These are phyloP conservation scores for Drosophila melanosoma DNA, from an alignment of 2,888 invertebrate genomes.

Conservation along the genomic window DNA sequence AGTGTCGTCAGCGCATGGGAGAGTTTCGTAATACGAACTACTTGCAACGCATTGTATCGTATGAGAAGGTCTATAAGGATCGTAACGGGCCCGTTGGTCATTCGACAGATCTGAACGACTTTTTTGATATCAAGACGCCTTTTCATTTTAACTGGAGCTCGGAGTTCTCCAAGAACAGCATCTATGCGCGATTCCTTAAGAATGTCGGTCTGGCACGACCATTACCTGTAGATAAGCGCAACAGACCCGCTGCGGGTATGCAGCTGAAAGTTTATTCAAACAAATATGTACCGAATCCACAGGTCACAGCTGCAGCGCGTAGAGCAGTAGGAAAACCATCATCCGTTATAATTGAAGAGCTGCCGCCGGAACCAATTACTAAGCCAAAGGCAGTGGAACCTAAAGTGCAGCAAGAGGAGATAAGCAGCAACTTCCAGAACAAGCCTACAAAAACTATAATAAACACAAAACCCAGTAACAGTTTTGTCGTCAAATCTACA, in stretches of 20 bases:
- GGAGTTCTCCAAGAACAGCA: constrained; percentile 58
- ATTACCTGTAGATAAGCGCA: constrained; percentile 44
- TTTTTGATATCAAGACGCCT: constrained; percentile 67
- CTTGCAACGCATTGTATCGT: constrained; percentile 76
- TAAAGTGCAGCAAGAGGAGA: constrained; percentile 42
- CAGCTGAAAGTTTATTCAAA: constrained; percentile 23
- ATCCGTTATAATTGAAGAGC: constrained; percentile 9
- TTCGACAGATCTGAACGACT: constrained; percentile 49
- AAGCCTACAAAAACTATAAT: constrained; percentile 13
- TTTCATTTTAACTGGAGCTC: constrained; percentile 71
- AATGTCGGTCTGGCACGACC: constrained; percentile 72
- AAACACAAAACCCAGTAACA: neutral
- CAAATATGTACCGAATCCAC: constrained; percentile 64
- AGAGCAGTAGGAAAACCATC: constrained; percentile 2
- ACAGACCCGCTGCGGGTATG: neutral
- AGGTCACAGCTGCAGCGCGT: constrained; percentile 46
- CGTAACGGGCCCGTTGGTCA: constrained; percentile 37
- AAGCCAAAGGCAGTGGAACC: neutral
- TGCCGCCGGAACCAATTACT: neutral
- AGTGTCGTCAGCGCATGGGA: constrained; percentile 80
- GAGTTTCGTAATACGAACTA: constrained; percentile 73
- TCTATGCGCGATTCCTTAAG: constrained; percentile 82
- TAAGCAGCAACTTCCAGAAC: constrained; percentile 48
- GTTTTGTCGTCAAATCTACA: neutral
- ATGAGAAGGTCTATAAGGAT: constrained; percentile 83